These are phyloP conservation scores for Drosophila setosimentum DNA, from an alignment of 2,888 invertebrate genomes.

Conservation along the genomic window DNA sequence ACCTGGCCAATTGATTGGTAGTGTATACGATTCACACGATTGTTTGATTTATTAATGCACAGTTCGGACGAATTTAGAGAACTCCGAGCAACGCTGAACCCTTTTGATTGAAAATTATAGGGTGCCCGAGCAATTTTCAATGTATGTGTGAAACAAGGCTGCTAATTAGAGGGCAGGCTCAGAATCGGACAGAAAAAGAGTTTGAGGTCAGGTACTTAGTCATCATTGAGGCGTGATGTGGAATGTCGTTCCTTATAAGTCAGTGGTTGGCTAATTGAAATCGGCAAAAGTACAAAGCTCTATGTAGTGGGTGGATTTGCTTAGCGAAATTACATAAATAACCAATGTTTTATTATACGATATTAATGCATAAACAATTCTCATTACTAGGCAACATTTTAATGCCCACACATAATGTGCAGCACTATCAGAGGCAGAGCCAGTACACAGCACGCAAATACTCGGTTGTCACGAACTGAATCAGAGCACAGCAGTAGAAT, in stretches of 20 bases:
- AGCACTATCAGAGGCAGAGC: constrained; percentile 85
- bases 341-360: constrained; percentile 31
- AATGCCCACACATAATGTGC: constrained; percentile 84
- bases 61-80: constrained; percentile 33
- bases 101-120: constrained; percentile 78
- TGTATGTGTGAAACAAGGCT: constrained; percentile 74
- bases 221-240: constrained; percentile 53
- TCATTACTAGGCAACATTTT: constrained; percentile 82
- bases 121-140: constrained; percentile 63
- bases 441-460: constrained; percentile 85
- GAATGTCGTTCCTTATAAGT: constrained; percentile 62
- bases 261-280: constrained; percentile 66
- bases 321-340: constrained; percentile 31
- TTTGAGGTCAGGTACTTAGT: constrained; percentile 30
- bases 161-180: constrained; percentile 64
- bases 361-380: constrained; percentile 69
- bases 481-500: constrained; percentile 52
- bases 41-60: constrained; percentile 77
- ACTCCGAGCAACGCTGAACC: constrained; percentile 36
- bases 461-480: constrained; percentile 82
- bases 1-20: constrained; percentile 38
- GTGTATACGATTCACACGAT: constrained; percentile 73
- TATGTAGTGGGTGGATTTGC: constrained; percentile 45
- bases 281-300: constrained; percentile 57
- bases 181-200: background rate